Evolutionary conservation across 2,113 vertebrate genomes (phyloP).

Genomic region (Ammodramus savannarum): DNA sequence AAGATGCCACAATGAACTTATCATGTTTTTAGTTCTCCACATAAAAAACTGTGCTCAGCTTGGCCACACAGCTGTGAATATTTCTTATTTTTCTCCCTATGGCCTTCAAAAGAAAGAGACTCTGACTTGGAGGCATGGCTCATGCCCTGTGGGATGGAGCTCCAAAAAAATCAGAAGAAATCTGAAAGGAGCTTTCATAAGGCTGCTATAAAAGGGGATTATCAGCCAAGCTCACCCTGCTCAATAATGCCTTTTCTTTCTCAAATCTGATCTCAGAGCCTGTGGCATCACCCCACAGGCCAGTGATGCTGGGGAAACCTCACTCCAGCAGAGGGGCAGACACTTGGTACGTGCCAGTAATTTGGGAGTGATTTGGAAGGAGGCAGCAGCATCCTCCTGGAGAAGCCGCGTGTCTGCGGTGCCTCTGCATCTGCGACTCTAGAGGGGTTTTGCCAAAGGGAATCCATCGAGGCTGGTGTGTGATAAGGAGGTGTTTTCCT

Average conservation of each 20-base stretch:
- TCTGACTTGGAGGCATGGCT: background rate
- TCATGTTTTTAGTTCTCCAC: background rate
- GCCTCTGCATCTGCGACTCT: background rate
- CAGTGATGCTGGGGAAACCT: rapidly evolving
- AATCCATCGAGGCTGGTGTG: background rate
- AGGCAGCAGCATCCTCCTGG: background rate
- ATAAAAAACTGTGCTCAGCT: background rate
- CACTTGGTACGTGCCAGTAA: rapidly evolving
- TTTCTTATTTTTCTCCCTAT: background rate
- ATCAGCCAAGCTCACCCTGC: rapidly evolving
- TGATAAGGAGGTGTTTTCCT: background rate
- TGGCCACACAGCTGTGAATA: background rate
- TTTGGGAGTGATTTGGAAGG: background rate
- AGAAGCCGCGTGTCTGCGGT: background rate
- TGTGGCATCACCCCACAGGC: rapidly evolving
- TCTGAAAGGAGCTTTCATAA: background rate
- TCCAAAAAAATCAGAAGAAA: background rate
- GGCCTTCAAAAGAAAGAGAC: background rate
- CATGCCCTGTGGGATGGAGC: background rate
- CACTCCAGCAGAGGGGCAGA: background rate
- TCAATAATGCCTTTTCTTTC: background rate
- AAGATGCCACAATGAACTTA: background rate
- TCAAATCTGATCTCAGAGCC: background rate
- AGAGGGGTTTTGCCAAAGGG: background rate
- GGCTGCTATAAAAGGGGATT: background rate